Evolutionary conservation across 2,888 invertebrate genomes (phyloP), one percentile per base, ranked within the genome.

Genomic region (Mythimna loreyi): DNA sequence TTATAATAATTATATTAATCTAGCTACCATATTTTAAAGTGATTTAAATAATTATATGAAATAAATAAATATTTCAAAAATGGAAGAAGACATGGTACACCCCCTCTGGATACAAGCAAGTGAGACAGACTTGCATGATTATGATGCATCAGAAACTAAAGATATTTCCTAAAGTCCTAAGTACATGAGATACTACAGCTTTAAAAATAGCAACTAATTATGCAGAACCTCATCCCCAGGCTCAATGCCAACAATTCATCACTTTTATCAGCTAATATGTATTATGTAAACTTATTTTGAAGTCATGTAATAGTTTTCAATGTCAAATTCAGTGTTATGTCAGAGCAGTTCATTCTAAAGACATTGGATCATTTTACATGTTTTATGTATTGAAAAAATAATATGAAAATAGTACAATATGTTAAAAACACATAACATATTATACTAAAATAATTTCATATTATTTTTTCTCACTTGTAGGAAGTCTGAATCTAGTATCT

Each of bases 271-370:
- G 25, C 5, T 25, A 62, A 25, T 36, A 60, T 63, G n/a, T n/a
- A n/a, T n/a, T 71, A 74, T 74, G 59, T 59, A 71, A 77, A 74
- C 58, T 63, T 28, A 52, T 4, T 45, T 63, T 56, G 25, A 50
- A 25, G 40, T 59, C 28, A 9, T 47, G 25, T 40, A 23, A 43
- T 28, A 28, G 0, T 47, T 71, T 71, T 77, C 78, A 74, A 74
- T 63, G 72, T 50, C 76, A 73, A 23, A 45, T 55, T 28, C 19
- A 11, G 40, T 50, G 33, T 62, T 62, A 74, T 30, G 25, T 59
- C 53, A 56, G 23, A 49, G 21, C 40, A 21, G 40, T 28, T 53
- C 13, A 40, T 11, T 30, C 55, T 45, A 11, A 49, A 67, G 43
- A 33, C 13, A 16, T 50, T 43, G 21, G 3, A 5, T 49, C 3